Evolutionary conservation across 2,797 vertebrate species (phyloP), one percentile per base, ranked within the genome.

Genomic region (Bryconaethiops microstoma): DNA sequence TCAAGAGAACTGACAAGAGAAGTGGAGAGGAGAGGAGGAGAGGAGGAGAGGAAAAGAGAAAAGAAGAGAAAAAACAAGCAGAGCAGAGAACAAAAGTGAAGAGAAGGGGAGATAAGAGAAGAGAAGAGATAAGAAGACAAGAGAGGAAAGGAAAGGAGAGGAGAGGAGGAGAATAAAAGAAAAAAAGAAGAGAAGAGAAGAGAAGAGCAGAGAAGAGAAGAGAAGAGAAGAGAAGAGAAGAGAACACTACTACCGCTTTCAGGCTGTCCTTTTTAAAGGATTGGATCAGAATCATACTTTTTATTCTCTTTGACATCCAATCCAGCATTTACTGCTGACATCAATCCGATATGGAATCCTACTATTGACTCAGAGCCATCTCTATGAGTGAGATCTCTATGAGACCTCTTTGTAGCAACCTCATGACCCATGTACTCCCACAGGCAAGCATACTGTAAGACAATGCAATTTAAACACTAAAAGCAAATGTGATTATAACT

Each of bases 211-310:
- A 55, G 6, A 12, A 39, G 23, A 63, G 50, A 17, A 59, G 62
- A 45, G 39, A 71, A n/a, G 23, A n/a, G 72, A 60, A 72, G 19
- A 42, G 19, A 59, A 59, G 55, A 60, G 21, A 21, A 72, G 19
- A 42, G 39, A n/a, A 35, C 35, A 45, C 42, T 45, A 45, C 42
- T 45, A 1, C 42, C 10, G 1, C 10, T 10, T 50, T 21, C 8
- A 64, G n/a, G 14, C 14, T 2, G 60, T 16, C 14, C 5, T 54
- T 17, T 5, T 17, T 19, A 17, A 2, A 54, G 52, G 52, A 52
- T 52, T 52, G 9, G 14, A 13, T 52, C 48, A 14, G 10, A 52
- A 17, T 54, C 42, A 45, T 8, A 8, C 7, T 45, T 7, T 45
- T 10, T 8, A 45, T 45, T 45, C 10, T 7, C 10, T 55, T 19